These are phyloP conservation scores for Luscinia megarhynchos DNA, from an alignment of 2,797 vertebrate species.

Conservation along the genomic window DNA sequence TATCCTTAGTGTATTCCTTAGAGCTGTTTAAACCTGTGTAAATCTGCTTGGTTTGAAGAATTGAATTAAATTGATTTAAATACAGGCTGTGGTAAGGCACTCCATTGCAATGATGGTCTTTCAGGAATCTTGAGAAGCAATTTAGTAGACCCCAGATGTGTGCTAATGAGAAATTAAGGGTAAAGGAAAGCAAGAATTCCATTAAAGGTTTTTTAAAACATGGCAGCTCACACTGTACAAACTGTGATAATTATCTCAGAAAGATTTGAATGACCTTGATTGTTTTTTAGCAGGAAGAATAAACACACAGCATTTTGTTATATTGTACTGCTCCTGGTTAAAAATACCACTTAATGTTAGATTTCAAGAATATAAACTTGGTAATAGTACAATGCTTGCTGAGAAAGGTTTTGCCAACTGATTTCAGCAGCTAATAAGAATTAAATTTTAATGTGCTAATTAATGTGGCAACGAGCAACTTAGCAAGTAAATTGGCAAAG, in stretches of 20 bases:
- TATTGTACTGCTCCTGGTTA: background rate
- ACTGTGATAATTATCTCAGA: background rate
- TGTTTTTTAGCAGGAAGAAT: background rate
- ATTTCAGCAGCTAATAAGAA: background rate
- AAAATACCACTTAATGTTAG: background rate
- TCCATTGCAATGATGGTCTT: background rate
- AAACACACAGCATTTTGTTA: background rate
- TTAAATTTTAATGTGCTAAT: constrained; percentile 13
- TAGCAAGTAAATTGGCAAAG: background rate
- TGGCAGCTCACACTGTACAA: background rate
- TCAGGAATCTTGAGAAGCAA: background rate
- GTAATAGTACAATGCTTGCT: background rate
- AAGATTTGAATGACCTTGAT: background rate
- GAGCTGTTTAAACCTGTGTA: background rate
- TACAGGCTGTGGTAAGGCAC: background rate
- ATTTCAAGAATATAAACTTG: background rate
- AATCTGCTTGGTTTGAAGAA: background rate
- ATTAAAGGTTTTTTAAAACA: background rate
- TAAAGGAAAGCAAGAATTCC: background rate
- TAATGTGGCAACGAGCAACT: background rate
- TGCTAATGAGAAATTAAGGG: background rate
- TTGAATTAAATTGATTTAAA: background rate
- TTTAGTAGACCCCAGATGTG: background rate
- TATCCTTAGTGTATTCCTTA: background rate
- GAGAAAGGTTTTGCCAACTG: background rate